Percentiles rank a stretch among this genome's conserved stretches.
phyloP scores from a whole-genome alignment of 2,113 vertebrate genomes.

The Lepidothrix coronata region DNA sequence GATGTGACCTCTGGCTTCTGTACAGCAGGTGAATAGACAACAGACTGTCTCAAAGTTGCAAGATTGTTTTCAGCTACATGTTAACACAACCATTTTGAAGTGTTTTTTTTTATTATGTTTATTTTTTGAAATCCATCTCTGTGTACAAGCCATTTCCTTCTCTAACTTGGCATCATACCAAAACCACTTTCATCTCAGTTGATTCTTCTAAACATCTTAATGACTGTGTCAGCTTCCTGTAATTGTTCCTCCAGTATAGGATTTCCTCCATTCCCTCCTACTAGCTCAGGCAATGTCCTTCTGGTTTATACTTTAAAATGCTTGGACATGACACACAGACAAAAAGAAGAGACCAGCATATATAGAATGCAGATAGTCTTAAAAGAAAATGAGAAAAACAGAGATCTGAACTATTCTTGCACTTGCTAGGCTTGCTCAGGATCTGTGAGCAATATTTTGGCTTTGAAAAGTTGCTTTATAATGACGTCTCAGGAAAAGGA shows the following conservation, averaged over 20 bases:
- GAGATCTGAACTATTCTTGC: slow-evolving; percentile 40
- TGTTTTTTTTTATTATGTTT: slow-evolving; percentile 19
- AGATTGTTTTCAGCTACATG: neutral
- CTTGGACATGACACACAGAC: neutral
- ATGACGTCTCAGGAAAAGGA: slow-evolving; percentile 68
- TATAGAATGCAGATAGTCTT: neutral
- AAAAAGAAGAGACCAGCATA: slow-evolving; percentile 14
- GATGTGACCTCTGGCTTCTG: neutral
- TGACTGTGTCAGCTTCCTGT: slow-evolving; percentile 73
- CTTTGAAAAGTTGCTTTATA: slow-evolving; percentile 34
- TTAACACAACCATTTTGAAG: neutral
- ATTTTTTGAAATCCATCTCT: slow-evolving; percentile 20
- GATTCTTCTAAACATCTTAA: slow-evolving; percentile 71
- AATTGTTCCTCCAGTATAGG: slow-evolving; percentile 75
- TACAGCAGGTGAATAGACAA: neutral
- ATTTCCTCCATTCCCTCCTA: slow-evolving; percentile 74
- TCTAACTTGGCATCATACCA: slow-evolving; percentile 47
- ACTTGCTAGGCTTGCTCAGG: slow-evolving; percentile 3
- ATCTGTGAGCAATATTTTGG: neutral
- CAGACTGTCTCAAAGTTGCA: neutral
- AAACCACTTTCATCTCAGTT: slow-evolving; percentile 61
- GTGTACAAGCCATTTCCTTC: slow-evolving; percentile 8
- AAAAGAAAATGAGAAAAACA: slow-evolving; percentile 49
- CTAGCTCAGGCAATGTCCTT: slow-evolving; percentile 40
- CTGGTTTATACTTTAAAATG: slow-evolving; percentile 39